Conservation (phyloP, 2,888 invertebrate species). For the Macrosiphum euphorbiae region DNA sequence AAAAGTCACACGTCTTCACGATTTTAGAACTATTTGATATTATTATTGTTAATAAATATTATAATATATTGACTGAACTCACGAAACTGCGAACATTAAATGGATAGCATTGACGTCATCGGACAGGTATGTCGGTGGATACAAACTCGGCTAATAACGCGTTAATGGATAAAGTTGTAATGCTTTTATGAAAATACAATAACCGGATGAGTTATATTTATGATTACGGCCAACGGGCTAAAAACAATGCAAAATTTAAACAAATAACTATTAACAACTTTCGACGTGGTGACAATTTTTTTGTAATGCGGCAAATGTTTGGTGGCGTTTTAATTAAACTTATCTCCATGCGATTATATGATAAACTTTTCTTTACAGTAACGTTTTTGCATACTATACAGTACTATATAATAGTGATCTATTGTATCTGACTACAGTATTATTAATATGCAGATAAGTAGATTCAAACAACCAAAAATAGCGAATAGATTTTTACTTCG, state of each 20-base stretch:
- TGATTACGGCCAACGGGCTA: neutral
- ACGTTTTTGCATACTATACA: neutral
- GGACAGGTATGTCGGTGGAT: neutral
- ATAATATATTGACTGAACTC: neutral
- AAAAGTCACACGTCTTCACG: neutral
- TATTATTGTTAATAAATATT: neutral
- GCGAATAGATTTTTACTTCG: neutral
- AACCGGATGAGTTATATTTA: neutral
- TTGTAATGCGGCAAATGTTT: neutral
- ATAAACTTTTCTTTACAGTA: neutral
- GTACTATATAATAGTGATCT: neutral
- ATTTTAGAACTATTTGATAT: neutral
- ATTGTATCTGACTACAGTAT: neutral
- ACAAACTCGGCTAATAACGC: neutral
- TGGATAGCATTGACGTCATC: neutral
- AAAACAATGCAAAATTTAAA: neutral
- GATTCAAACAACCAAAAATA: neutral
- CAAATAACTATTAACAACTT: conserved; percentile 21
- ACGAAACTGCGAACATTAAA: neutral
- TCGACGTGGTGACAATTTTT: neutral
- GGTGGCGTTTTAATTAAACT: neutral
- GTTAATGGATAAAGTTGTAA: conserved; percentile 28
- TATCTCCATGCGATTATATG: neutral
- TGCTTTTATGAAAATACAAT: neutral
- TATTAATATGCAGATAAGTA: neutral